These are phyloP conservation scores for Alviniconcha strummeri DNA, from an alignment of 2,888 invertebrate species.

Conservation along the genomic window DNA sequence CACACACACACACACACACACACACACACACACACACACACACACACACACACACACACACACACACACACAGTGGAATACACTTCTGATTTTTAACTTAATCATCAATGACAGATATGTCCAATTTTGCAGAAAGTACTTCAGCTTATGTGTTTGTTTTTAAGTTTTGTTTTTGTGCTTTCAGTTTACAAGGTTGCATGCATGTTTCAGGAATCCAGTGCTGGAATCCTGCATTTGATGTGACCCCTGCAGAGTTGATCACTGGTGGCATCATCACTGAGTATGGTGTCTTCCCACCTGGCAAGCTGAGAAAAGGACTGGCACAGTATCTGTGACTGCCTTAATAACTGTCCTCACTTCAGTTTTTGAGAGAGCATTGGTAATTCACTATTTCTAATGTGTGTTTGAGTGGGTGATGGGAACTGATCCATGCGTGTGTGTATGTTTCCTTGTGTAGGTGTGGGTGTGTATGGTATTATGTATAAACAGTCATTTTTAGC, in stretches of 20 bases:
- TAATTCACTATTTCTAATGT: no score
- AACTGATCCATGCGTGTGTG: not conserved
- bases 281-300: conserved; percentile 83
- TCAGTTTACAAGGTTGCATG: no score
- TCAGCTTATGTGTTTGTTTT: no score
- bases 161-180: no score
- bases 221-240: conserved; percentile 99
- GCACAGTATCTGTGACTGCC: conserved; percentile 26
- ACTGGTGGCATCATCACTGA: conserved; percentile 94
- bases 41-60: conserved; percentile 20
- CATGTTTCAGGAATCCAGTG: conserved; percentile 84
- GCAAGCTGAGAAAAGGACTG: conserved; percentile 54
- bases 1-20: conserved; percentile 18
- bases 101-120: no score
- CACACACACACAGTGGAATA: conserved; percentile 8
- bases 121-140: no score
- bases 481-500: no score
- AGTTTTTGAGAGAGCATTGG: no score
- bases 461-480: no score
- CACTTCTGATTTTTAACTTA: not conserved
- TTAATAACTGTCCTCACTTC: no score
- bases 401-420: no score
- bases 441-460: not conserved
- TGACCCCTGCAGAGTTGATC: conserved; percentile 94
- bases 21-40: conserved; percentile 21